Percentiles rank a stretch among this genome's conserved stretches.
Evolutionary conservation across 2,113 vertebrate genomes (phyloP).

Genomic region (Bujurquina vittata): DNA sequence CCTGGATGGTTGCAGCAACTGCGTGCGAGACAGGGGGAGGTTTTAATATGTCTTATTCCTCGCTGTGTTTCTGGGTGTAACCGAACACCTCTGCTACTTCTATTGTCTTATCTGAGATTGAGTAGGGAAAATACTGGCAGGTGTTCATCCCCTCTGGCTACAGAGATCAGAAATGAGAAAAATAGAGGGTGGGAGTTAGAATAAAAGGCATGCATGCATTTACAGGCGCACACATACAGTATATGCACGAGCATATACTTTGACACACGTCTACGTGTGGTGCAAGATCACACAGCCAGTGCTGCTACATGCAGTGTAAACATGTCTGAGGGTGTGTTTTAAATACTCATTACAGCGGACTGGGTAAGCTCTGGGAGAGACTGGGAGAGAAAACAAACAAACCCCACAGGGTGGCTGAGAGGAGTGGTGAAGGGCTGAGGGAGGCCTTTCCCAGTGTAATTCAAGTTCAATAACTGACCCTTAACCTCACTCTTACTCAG

Average conservation of each 20-base stretch:
- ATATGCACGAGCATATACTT: slow-evolving; percentile 34
- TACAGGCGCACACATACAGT: slow-evolving; percentile 13
- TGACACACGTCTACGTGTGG: slow-evolving; percentile 61
- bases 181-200: slow-evolving; percentile 60
- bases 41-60: slow-evolving; percentile 65
- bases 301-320: slow-evolving; percentile 76
- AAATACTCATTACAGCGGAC: slow-evolving; percentile 76
- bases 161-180: slow-evolving; percentile 73
- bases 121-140: slow-evolving; percentile 68
- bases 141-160: slow-evolving; percentile 72
- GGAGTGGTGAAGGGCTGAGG: slow-evolving; percentile 47
- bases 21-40: slow-evolving; percentile 51
- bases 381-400: slow-evolving; percentile 79
- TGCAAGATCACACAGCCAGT: slow-evolving; percentile 70
- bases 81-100: slow-evolving; percentile 67
- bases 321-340: slow-evolving; percentile 78
- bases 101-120: slow-evolving; percentile 77
- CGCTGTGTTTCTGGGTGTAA: slow-evolving; percentile 64
- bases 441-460: slow-evolving; percentile 75
- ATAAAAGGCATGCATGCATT: slow-evolving; percentile 59
- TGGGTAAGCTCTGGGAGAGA: slow-evolving; percentile 74
- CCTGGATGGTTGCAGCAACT: slow-evolving; percentile 59
- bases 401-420: slow-evolving; percentile 71
- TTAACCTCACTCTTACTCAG: slow-evolving; percentile 70
- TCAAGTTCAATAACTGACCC: slow-evolving; percentile 80